phyloP scores from a whole-genome alignment of 1,140 invertebrate species.

The Hetaerina americana region DNA sequence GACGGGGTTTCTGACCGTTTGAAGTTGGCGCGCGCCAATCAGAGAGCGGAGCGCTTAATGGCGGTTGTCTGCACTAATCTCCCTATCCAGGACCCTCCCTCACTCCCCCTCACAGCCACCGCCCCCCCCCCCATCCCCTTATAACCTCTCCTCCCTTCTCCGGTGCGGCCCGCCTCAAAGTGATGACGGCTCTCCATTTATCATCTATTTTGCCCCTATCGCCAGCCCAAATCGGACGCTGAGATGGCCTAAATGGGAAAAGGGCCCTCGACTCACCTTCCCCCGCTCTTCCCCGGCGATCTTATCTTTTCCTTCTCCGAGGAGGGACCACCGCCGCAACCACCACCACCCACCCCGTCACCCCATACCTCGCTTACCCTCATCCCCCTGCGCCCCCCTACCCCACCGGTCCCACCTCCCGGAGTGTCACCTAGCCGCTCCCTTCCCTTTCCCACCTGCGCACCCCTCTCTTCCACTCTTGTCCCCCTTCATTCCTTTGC shows the following conservation, averaged over 20 bases:
- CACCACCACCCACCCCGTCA: neutral
- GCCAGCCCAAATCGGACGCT: neutral
- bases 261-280: no score
- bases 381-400: neutral
- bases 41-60: no score
- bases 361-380: no score
- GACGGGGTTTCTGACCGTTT: no score
- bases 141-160: neutral
- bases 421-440: neutral
- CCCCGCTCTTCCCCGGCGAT: neutral
- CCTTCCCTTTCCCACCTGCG: neutral
- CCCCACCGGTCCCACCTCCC: neutral
- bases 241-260: neutral
- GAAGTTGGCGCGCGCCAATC: no score
- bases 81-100: no score
- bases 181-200: neutral
- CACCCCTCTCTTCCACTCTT: neutral
- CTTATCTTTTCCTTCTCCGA: no score
- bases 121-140: neutral
- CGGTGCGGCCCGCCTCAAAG: neutral
- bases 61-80: no score
- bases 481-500: neutral
- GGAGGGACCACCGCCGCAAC: no score
- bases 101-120: neutral
- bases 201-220: neutral